phyloP scores from a whole-genome alignment of 2,888 invertebrate genomes.

The Portevinia maculata region DNA sequence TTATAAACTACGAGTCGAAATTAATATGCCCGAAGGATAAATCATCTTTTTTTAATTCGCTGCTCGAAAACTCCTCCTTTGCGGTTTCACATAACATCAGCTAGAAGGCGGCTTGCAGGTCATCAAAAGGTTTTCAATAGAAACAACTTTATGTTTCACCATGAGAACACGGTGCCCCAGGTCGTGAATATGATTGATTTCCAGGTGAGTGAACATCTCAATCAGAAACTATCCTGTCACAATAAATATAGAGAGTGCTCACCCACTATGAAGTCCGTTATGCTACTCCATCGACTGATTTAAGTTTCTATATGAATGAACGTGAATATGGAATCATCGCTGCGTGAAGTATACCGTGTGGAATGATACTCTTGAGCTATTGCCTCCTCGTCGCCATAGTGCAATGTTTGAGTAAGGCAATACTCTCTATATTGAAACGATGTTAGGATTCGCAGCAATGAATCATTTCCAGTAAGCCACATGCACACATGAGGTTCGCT shows the following conservation, averaged over 20 bases:
- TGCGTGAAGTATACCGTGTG: constrained; percentile 77
- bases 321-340: constrained; percentile 78
- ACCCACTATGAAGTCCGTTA: constrained; percentile 78
- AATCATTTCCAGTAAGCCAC: constrained; percentile 10
- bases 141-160: constrained; percentile 81
- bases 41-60: no score
- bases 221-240: neutral
- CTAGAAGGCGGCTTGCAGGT: no score
- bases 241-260: neutral
- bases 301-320: constrained; percentile 80
- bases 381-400: no score
- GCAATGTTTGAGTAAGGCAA: constrained; percentile 76
- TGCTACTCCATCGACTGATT: constrained; percentile 79
- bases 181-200: constrained; percentile 81
- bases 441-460: constrained; percentile 3
- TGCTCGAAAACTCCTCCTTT: no score
- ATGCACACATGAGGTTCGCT: neutral
- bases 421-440: constrained; percentile 76
- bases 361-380: constrained; percentile 76
- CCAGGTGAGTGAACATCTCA: constrained; percentile 76
- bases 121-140: constrained; percentile 82
- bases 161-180: constrained; percentile 72
- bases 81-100: no score
- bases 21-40: no score
- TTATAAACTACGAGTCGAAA: no score